Evolutionary conservation across 1,140 invertebrate species (phyloP), one percentile per base, ranked within the genome.

Genomic region (Zaprionus capensis): DNA sequence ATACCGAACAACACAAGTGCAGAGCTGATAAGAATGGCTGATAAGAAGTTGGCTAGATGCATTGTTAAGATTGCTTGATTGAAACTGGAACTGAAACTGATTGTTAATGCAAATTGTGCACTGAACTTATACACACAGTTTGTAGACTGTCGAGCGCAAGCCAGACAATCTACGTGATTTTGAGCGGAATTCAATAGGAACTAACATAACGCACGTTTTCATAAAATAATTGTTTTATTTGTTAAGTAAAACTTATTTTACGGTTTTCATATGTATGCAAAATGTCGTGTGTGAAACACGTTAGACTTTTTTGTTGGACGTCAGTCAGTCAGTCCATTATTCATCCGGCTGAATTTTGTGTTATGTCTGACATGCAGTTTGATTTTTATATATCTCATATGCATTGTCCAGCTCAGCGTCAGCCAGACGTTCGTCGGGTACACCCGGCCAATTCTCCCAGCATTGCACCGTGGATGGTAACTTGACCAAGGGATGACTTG

Each of bases 391-490:
- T 34, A 61, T 6, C 2, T 78, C 65, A 22, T 62, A 80, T 41
- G 75, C 85, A 71, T n/a, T 71, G 46, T 90, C 85, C 61, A 65
- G 0, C 68, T 88, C 85, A 4, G 85, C 85, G 28, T 88, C 85
- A n/a, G 69, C 85, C 12, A 61, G 4, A 1, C 76, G 71, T 31
- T 88, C 85, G 24, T 88, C 72, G 0, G 49, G 7, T 7, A 88
- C 70, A 2, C 69, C 36, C 0, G 85, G 77, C 36, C 31, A 62
- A 17, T 72, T 46, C 22, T 78, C 57, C 6, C 17, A 68, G 7
- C 49, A 36, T 11, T 46, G 22, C 31, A 55, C 24, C 2, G 14
- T 2, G 5, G 34, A 38, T 5, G 34, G 17, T 5, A 49, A 17
- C 41, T 17, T 24, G 22, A 20, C 3, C 12, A 41, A n/a, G 3